Evolutionary conservation across 1,140 invertebrate genomes (phyloP), one percentile per base, ranked within the genome.

Genomic region (Trachymyrmex cornetzi): DNA sequence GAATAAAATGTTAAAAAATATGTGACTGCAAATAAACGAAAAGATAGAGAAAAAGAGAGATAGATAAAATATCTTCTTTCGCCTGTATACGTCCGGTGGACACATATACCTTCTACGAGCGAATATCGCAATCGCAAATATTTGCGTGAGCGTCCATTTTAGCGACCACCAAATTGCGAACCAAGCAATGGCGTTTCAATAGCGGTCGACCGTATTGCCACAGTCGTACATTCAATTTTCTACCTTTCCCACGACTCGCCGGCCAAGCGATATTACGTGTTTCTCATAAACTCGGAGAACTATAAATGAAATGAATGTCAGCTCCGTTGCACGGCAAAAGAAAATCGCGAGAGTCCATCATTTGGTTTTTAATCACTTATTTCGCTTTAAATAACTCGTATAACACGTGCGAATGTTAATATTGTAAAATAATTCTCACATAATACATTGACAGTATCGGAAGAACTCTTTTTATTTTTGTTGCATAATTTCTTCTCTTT

Each of bases 221-320:
- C 53, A 24, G 24, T 59, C 16, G 86, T 66, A 88, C 57, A 77
- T 89, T 89, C 87, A 88, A 89, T 85, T 88, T 88, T 59, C 44
- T 66, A 38, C 38, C 38, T 67, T 63, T n/a, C 55, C 69, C 44
- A 59, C 19, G 74, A 6, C 30, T 85, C 72, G 71, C 44, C 53
- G 24, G 48, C 12, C 69, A 44, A 19, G 19, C 38, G 69, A 75
- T 64, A 84, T 85, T 74, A 67, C 66, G 48, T 22, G 50, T 67
- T 81, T 77, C 50, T 44, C 61, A 71, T 74, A 85, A 85, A 88
- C 80, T 59, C 53, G 50, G 30, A n/a, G 30, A 75, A 53, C 61
- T 77, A 72, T 82, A 88, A 88, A 88, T 67, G 27, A 77, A 77
- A 81, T 48, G 55, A 27, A 50, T 61, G 44, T 55, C 79, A 74